Conservation (phyloP, 2,888 invertebrate species). For the Diarsia brunnea region DNA sequence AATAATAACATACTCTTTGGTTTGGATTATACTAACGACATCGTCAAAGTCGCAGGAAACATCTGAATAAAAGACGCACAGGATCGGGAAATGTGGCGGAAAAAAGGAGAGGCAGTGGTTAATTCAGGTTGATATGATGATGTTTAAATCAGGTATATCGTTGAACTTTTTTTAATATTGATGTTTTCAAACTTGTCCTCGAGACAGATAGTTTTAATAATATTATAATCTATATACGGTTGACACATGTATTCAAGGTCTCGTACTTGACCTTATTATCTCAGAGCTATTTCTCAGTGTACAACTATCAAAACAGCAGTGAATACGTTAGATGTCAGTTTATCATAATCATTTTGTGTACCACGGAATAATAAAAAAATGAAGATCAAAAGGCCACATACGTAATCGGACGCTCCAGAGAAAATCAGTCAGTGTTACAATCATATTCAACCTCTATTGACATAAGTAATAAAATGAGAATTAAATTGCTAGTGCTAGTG, state of each 20-base stretch:
- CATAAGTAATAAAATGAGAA: slow-evolving; percentile 30
- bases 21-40: too few relatives aligned
- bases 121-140: too few relatives aligned
- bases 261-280: not conserved
- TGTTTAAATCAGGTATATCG: not conserved
- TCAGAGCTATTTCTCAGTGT: not conserved
- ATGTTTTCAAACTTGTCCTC: not conserved
- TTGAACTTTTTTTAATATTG: not conserved
- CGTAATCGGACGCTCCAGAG: not conserved
- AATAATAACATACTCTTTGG: too few relatives aligned
- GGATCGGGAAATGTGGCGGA: too few relatives aligned
- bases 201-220: not conserved
- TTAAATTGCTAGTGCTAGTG: slow-evolving; percentile 39
- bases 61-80: too few relatives aligned
- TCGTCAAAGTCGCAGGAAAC: too few relatives aligned
- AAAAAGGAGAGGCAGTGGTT: too few relatives aligned
- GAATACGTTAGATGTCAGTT: not conserved
- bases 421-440: slow-evolving; percentile 17
- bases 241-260: not conserved
- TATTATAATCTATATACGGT: not conserved
- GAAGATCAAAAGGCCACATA: slow-evolving; percentile 5
- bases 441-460: not conserved
- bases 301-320: not conserved
- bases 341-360: not conserved
- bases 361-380: slow-evolving; percentile 9